Base-by-base conservation (phyloP, 2,113 vertebrate genomes). In the Mixornis gularis region DNA sequence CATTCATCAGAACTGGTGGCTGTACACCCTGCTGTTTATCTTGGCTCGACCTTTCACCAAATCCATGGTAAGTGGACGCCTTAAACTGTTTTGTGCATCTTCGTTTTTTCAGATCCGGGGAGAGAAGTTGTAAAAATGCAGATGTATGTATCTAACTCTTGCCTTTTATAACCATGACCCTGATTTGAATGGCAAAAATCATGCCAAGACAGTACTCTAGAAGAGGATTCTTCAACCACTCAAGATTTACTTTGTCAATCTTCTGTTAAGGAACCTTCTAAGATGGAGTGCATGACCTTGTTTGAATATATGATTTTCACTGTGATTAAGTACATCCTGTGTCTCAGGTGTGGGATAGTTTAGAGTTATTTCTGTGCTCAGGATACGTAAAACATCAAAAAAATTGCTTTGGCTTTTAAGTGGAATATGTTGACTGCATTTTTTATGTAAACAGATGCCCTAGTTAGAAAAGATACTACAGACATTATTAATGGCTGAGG, bases 1-100 rank as follows among this genome's bases (percentile, higher is more conserved):
- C 81, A 40, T 99, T 41, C 99, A 99, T 92, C 98, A 97, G 59
- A 98, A 91, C 98, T 99, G 98, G 98, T 99, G 99, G 99, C 80
- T 98, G 86, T 99, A 99, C 95, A 99, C 98, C 15, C 95, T 99
- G 77, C 98, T 99, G 53, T 99, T 99, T 95, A 98, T 97, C 59
- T 95, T 99, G 97, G 99, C 96, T 76, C 97, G 99, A 21, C 99
- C 99, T 25, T 99, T 99, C 97, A 99, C 98, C 95, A 99, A 99
- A 95, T 99, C 99, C 66, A 98, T 99, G 99, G 99, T 99, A 98
- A 98, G 99, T 52, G 62, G 85, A 18, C 10, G 22, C n/a, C 55
- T 87, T 60, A 3, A 9, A 3, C 19, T 16, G 3, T 82, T 56
- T 30, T 65, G 27, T 20, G 60, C 22, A 4, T 81, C 56, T 44